Percentiles rank a stretch among this genome's conserved stretches.
These are phyloP conservation scores for Caranx melampygus DNA, from an alignment of 2,113 vertebrate genomes.

Conservation along the genomic window DNA sequence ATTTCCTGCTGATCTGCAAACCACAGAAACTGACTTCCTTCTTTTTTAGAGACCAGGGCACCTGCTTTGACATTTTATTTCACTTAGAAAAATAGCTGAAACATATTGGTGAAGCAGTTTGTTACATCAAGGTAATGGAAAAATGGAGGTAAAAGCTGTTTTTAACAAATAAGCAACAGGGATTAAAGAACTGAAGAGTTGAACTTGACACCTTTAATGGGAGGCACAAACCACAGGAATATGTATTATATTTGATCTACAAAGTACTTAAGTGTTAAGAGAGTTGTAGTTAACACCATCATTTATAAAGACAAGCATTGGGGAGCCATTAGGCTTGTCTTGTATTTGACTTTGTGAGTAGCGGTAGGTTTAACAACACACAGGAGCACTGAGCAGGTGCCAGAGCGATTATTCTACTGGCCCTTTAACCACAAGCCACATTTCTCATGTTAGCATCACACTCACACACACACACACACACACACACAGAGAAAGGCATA, in stretches of 20 bases:
- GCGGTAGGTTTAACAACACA: constrained; percentile 61
- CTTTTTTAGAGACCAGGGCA: not conserved
- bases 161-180: constrained; percentile 43
- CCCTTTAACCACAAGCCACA: constrained; percentile 70
- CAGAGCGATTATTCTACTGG: constrained; percentile 75
- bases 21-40: not conserved
- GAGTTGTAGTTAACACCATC: constrained; percentile 77
- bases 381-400: constrained; percentile 69
- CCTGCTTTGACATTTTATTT: constrained; percentile 1
- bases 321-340: constrained; percentile 80
- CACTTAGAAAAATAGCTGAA: not conserved
- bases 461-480: constrained; percentile 23
- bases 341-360: constrained; percentile 76
- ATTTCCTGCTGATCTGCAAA: not conserved
- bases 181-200: constrained; percentile 26
- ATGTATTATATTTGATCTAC: constrained; percentile 58
- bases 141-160: constrained; percentile 13
- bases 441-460: constrained; percentile 50
- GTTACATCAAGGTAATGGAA: not conserved
- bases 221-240: constrained; percentile 57
- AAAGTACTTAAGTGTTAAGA: constrained; percentile 65
- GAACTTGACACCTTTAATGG: constrained; percentile 54
- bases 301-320: constrained; percentile 72
- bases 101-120: not conserved
- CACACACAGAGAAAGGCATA: not conserved